These are phyloP conservation scores for Cottus gobio DNA, from an alignment of 2,113 vertebrate genomes.

Conservation along the genomic window DNA sequence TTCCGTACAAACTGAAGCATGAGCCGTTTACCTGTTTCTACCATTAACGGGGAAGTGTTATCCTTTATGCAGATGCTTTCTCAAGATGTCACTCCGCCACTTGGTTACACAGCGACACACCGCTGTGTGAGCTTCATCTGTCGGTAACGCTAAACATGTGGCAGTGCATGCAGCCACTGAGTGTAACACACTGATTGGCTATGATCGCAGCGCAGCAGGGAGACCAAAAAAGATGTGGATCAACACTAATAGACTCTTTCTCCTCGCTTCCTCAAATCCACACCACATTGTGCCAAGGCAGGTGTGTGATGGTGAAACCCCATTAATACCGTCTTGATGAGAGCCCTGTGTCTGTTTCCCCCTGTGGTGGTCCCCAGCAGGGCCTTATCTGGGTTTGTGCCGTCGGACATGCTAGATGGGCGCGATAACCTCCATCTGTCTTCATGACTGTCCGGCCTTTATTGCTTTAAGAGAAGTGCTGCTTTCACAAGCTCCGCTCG, in stretches of 20 bases:
- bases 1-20: conserved; percentile 33
- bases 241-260: conserved; percentile 33
- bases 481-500: conserved; percentile 47
- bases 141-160: conserved; percentile 30
- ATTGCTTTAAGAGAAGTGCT: conserved; percentile 71
- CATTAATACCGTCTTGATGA: conserved; percentile 68
- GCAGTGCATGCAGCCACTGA: background rate
- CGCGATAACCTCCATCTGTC: conserved; percentile 78
- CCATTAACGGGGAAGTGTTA: conserved; percentile 21
- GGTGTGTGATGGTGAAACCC: conserved; percentile 60
- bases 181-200: conserved; percentile 35
- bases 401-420: conserved; percentile 39
- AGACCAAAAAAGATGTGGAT: conserved; percentile 41
- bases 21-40: conserved; percentile 35
- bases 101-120: conserved; percentile 8
- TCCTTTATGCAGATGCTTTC: conserved; percentile 28
- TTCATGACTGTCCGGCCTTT: conserved; percentile 78
- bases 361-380: conserved; percentile 57
- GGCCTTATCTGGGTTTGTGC: conserved; percentile 48
- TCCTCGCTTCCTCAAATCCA: conserved; percentile 12
- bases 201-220: conserved; percentile 46
- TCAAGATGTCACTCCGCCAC: conserved; percentile 23
- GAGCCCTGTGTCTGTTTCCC: conserved; percentile 44
- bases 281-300: conserved; percentile 53
- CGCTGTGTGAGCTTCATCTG: conserved; percentile 24